Percentiles rank a stretch among this genome's conserved stretches.
Evolutionary conservation across 2,113 vertebrate genomes (phyloP).

Genomic region (Vidua chalybeata): DNA sequence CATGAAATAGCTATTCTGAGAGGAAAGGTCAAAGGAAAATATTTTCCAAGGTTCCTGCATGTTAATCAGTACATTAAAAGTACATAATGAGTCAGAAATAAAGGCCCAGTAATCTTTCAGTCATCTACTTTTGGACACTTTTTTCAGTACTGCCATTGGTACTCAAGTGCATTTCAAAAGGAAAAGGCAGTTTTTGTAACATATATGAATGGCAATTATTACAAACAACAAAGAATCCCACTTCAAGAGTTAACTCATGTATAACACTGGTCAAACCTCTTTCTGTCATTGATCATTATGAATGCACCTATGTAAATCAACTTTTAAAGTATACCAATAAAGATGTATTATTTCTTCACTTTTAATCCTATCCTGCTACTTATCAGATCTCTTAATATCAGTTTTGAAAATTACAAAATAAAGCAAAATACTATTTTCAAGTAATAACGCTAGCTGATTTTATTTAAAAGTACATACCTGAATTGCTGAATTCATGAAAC

Average conservation of each 20-base stretch:
- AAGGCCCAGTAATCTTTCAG: not conserved
- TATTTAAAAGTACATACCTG: constrained; percentile 83
- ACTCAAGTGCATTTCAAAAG: not conserved
- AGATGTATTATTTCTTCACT: not conserved
- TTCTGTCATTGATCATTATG: not conserved
- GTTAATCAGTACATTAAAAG: not conserved
- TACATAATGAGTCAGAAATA: not conserved
- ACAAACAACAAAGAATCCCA: not conserved
- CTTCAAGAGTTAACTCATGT: not conserved
- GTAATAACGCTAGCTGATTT: not conserved
- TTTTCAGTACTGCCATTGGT: not conserved
- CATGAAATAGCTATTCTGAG: not conserved
- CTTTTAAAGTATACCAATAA: not conserved
- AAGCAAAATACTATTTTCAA: not conserved
- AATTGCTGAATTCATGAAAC: constrained; percentile 99
- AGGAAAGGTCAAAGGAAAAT: not conserved
- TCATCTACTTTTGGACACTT: not conserved
- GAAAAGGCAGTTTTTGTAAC: not conserved
- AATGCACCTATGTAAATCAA: not conserved
- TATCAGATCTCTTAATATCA: not conserved
- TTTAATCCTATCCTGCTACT: not conserved
- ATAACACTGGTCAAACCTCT: not conserved
- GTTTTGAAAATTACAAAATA: not conserved
- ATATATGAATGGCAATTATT: not conserved
- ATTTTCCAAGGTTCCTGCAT: not conserved